phyloP scores from a whole-genome alignment of 2,888 invertebrate genomes.

The Callyntrura guangdongensis region DNA sequence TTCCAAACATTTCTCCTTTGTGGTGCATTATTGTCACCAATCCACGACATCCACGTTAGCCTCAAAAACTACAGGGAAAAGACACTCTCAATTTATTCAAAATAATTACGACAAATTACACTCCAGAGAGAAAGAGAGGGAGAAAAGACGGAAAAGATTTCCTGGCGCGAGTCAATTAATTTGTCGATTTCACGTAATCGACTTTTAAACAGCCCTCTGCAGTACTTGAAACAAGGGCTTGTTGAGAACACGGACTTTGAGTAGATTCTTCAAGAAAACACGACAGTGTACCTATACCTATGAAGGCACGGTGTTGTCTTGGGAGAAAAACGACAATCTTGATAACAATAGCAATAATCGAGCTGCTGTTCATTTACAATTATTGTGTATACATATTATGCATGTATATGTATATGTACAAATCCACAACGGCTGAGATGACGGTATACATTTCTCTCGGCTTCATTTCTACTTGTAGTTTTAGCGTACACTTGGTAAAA shows the following conservation, averaged over 20 bases:
- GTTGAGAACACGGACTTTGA: slow-evolving; percentile 15
- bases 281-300: not conserved
- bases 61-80: not conserved
- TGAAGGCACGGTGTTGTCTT: not conserved
- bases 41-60: not conserved
- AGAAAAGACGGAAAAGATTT: slow-evolving; percentile 10
- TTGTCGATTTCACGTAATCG: slow-evolving; percentile 66
- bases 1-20: not conserved
- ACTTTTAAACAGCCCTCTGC: slow-evolving; percentile 32
- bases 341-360: slow-evolving; percentile 44
- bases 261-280: not conserved
- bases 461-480: not conserved
- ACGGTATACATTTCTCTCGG: not conserved
- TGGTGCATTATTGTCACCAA: too few relatives aligned
- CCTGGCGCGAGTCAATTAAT: slow-evolving; percentile 69
- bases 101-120: slow-evolving; percentile 64
- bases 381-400: too few relatives aligned
- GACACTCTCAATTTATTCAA: slow-evolving; percentile 47
- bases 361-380: not conserved
- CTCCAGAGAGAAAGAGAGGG: not conserved
- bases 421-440: too few relatives aligned
- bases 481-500: not conserved
- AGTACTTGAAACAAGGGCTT: not conserved
- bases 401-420: too few relatives aligned
- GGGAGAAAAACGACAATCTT: not conserved